phyloP scores from a whole-genome alignment of 2,797 vertebrate genomes.

The Rhynchotus rufescens region DNA sequence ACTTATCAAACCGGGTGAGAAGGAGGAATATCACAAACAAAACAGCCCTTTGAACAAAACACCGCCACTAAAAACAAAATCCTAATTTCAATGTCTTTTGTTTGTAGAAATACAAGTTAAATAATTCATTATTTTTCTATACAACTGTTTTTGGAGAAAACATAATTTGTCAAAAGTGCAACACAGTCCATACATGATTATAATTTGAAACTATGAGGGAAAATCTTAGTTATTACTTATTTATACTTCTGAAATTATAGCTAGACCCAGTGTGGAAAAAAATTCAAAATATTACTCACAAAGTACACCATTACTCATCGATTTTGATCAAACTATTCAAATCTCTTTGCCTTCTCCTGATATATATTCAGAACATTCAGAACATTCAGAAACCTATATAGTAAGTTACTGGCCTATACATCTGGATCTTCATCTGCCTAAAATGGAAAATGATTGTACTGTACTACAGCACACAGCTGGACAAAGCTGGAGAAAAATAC shows the following conservation, averaged over 20 bases:
- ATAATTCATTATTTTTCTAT: slow-evolving; percentile 57
- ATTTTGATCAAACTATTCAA: neutral
- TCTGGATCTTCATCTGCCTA: neutral
- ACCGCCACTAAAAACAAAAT: slow-evolving; percentile 10
- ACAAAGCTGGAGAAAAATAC: slow-evolving; percentile 16
- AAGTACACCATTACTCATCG: neutral
- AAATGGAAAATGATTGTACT: slow-evolving; percentile 5
- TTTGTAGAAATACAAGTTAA: slow-evolving; percentile 41
- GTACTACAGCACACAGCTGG: neutral
- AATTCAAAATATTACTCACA: neutral
- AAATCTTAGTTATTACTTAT: neutral
- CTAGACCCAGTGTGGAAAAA: neutral
- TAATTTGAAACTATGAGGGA: slow-evolving; percentile 2
- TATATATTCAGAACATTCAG: too few species aligned
- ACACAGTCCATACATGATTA: neutral
- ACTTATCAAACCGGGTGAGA: neutral
- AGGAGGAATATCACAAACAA: neutral
- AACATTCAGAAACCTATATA: neutral
- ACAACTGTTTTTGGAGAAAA: slow-evolving; percentile 44
- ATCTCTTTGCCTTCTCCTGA: neutral
- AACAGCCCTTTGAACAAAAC: neutral
- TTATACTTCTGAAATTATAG: neutral
- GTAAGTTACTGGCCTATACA: neutral
- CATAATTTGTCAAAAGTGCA: neutral
- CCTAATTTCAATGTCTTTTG: slow-evolving; percentile 11